Percentiles rank a stretch among this genome's conserved stretches.
phyloP scores from a whole-genome alignment of 2,888 invertebrate genomes.

The Brachyptera risi region DNA sequence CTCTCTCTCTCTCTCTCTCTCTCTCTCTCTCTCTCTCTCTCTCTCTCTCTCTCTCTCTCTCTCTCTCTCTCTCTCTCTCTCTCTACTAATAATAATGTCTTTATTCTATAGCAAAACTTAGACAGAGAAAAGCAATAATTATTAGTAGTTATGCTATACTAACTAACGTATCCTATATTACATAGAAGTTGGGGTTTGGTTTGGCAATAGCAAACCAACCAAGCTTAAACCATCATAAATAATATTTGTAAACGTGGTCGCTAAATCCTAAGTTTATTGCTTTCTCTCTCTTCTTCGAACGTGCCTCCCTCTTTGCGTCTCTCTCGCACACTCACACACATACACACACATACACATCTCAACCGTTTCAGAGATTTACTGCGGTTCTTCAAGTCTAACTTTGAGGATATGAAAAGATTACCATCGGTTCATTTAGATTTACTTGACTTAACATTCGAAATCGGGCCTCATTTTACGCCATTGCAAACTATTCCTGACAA shows the following conservation, averaged over 20 bases:
- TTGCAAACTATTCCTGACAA: too few relatives aligned
- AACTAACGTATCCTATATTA: conserved; percentile 4
- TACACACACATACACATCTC: background rate
- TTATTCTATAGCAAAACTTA: conserved; percentile 19
- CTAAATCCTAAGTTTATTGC: conserved; percentile 47
- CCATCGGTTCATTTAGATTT: too few relatives aligned
- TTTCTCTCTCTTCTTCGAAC: conserved; percentile 30
- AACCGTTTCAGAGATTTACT: background rate
- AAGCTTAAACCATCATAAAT: conserved; percentile 29
- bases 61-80: too few relatives aligned
- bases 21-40: too few relatives aligned
- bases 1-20: too few relatives aligned
- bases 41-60: too few relatives aligned
- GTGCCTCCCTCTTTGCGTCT: background rate
- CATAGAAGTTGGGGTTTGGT: conserved; percentile 11
- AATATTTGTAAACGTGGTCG: conserved; percentile 36
- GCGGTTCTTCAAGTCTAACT: background rate
- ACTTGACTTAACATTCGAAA: too few relatives aligned
- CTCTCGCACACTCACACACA: too few relatives aligned
- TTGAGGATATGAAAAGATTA: conserved; percentile 1
- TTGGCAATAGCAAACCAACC: conserved; percentile 21
- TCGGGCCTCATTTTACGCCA: too few relatives aligned
- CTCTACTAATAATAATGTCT: conserved; percentile 32
- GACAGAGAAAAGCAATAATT: conserved; percentile 28
- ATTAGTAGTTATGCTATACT: conserved; percentile 23